Evolutionary conservation across 2,888 invertebrate species (phyloP).

Genomic region (Nemotelus nigrinus): DNA sequence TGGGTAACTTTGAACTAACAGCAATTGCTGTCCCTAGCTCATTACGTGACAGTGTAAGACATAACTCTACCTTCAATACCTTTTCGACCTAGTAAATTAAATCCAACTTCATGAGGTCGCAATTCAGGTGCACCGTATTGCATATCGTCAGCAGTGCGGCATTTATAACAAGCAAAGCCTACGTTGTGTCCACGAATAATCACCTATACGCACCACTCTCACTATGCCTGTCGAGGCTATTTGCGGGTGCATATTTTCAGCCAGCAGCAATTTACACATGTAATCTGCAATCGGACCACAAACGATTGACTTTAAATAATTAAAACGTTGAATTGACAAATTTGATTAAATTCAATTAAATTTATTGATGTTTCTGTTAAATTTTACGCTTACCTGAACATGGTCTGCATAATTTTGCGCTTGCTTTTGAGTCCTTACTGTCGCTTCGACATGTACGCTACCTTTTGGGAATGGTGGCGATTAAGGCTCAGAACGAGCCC

Average conservation of each 20-base stretch:
- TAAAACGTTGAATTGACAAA: conserved; percentile 60
- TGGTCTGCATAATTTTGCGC: conserved; percentile 46
- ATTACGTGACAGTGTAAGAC: too few relatives aligned
- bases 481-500: too few relatives aligned
- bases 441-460: too few relatives aligned
- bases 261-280: conserved; percentile 54
- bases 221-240: background rate
- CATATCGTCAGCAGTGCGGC: background rate
- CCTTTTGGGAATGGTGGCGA: too few relatives aligned
- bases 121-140: conserved; percentile 27
- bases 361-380: conserved; percentile 56
- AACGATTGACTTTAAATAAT: conserved; percentile 61
- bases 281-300: conserved; percentile 55
- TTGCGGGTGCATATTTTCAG: conserved; percentile 36
- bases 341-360: conserved; percentile 60
- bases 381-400: conserved; percentile 54
- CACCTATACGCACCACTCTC: conserved; percentile 1
- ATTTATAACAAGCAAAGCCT: conserved; percentile 44
- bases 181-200: conserved; percentile 22
- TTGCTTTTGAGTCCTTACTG: conserved; percentile 22
- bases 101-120: conserved; percentile 44
- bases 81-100: conserved; percentile 42
- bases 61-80: too few relatives aligned
- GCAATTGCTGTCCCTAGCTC: too few relatives aligned
- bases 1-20: too few relatives aligned